A percentile compares a stretch with the other conserved stretches of the same genome.
Conservation (phyloP, 1,140 invertebrate genomes). For the Drosophila tani region DNA sequence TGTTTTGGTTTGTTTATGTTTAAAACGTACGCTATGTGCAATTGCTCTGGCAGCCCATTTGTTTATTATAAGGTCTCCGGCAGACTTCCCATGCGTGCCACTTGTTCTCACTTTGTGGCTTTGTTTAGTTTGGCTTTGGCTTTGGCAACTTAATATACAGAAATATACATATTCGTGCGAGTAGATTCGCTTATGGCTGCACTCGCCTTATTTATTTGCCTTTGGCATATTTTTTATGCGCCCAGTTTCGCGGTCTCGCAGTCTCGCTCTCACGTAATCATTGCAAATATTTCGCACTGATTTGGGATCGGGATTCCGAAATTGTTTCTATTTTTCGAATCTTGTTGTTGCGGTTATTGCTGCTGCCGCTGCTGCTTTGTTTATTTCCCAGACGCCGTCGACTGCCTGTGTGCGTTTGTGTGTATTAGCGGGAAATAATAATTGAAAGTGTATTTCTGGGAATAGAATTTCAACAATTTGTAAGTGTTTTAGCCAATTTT, state of each 20-base stretch:
- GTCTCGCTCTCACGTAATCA: slow-evolving; percentile 52
- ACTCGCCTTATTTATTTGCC: slow-evolving; percentile 43
- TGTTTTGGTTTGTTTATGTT: slow-evolving; percentile 74
- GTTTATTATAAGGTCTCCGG: slow-evolving; percentile 75
- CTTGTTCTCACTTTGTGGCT: slow-evolving; percentile 60
- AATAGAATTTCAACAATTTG: slow-evolving; percentile 60
- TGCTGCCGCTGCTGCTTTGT: slow-evolving; percentile 10
- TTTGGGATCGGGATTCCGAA: slow-evolving; percentile 51
- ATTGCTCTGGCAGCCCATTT: slow-evolving; percentile 76
- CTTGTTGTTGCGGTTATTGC: slow-evolving; percentile 8
- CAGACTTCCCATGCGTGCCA: slow-evolving; percentile 76
- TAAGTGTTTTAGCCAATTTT: slow-evolving; percentile 50
- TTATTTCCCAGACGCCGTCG: slow-evolving; percentile 31
- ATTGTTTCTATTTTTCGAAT: slow-evolving; percentile 38
- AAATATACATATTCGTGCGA: slow-evolving; percentile 24
- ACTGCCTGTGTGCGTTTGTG: slow-evolving; percentile 10
- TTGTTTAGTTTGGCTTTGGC: slow-evolving; percentile 55
- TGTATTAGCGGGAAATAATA: slow-evolving; percentile 60
- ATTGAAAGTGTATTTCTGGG: slow-evolving; percentile 62
- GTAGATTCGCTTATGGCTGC: slow-evolving; percentile 43
- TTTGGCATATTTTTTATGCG: slow-evolving; percentile 49
- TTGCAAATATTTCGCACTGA: slow-evolving; percentile 75
- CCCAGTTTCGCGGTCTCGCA: slow-evolving; percentile 11
- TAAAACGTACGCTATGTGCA: slow-evolving; percentile 73
- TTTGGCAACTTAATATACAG: slow-evolving; percentile 61